Evolutionary conservation across 2,888 invertebrate species (phyloP).

Genomic region (Conchocele bisecta): DNA sequence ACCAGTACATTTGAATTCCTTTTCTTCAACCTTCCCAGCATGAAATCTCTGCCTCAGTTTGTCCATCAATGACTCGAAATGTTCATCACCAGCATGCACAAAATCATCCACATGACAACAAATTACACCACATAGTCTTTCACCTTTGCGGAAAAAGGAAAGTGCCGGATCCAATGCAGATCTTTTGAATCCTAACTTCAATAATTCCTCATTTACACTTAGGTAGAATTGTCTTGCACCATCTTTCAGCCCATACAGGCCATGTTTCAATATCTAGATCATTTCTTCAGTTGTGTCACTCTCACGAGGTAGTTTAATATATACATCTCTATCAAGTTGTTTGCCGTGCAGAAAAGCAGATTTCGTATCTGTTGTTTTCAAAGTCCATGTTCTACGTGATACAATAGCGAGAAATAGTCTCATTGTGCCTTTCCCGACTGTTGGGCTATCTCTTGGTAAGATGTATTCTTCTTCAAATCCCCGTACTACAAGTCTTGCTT

Average conservation of each 20-base stretch:
- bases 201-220: conserved; percentile 30
- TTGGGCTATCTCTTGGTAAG: conserved; percentile 28
- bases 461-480: conserved; percentile 32
- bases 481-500: conserved; percentile 21
- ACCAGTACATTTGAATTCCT: conserved; percentile 24
- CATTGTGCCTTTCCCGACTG: conserved; percentile 34
- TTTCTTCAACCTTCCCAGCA: conserved; percentile 36
- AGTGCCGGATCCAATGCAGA: conserved; percentile 47
- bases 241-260: conserved; percentile 57
- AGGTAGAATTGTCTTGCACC: conserved; percentile 51
- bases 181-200: conserved; percentile 32
- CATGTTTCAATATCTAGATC: conserved; percentile 56
- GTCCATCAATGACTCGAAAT: conserved; percentile 5
- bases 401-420: conserved; percentile 24
- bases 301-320: conserved; percentile 48
- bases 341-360: conserved; percentile 61
- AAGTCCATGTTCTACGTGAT: conserved; percentile 32
- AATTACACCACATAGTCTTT: conserved; percentile 29
- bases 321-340: conserved; percentile 45
- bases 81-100: conserved; percentile 35
- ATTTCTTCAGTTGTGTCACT: conserved; percentile 9
- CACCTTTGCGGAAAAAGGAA: conserved; percentile 23
- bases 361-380: conserved; percentile 61
- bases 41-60: conserved; percentile 23
- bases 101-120: conserved; percentile 54